Evolutionary conservation across 2,113 vertebrate genomes (phyloP), one percentile per base, ranked within the genome.

Genomic region (Apaloderma vittatum): DNA sequence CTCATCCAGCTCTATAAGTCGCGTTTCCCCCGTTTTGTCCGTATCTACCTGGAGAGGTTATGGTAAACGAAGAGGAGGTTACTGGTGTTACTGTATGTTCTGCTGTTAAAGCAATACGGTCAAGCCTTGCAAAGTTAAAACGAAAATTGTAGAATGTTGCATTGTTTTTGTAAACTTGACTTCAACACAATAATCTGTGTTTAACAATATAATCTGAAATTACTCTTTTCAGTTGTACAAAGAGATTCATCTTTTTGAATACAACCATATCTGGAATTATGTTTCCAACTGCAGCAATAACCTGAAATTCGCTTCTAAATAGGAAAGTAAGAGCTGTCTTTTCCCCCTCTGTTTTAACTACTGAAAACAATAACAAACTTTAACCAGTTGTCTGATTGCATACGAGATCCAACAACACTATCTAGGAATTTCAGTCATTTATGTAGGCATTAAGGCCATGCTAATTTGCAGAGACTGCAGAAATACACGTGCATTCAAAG

Each of bases 1-100:
- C 76, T 99, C 99, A 94, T 99, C 99, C 97, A 99, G 97, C 94
- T 99, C 99, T 71, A 99, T 99, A 52, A 99, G 98, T 59, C 98
- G 98, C 15, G 98, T 98, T 82, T 99, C 99, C 89, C 99, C 99
- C 24, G 91, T 98, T 94, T 97, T 98, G 74, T 99, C 99, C 49
- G 92, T 97, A 97, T 99, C 99, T 87, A 99, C 98, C 99, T 99
- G 97, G 36, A 98, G 63, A 59, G 90, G 49, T 93, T 67, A 82
- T 1, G 40, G 88, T 45, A 86, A 71, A 93, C 46, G 55, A 26
- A 29, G 70, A 37, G 74, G 46, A 6, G 68, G n/a, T 61, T 82
- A 85, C 12, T 20, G 32, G n/a, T 18, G 17, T 18, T 36, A 32
- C 1, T 37, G 54, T 11, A 27, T 34, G 78, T 77, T 16, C 72